These are phyloP conservation scores for Isotomurus palustris DNA, from an alignment of 2,888 invertebrate genomes.

Conservation along the genomic window DNA sequence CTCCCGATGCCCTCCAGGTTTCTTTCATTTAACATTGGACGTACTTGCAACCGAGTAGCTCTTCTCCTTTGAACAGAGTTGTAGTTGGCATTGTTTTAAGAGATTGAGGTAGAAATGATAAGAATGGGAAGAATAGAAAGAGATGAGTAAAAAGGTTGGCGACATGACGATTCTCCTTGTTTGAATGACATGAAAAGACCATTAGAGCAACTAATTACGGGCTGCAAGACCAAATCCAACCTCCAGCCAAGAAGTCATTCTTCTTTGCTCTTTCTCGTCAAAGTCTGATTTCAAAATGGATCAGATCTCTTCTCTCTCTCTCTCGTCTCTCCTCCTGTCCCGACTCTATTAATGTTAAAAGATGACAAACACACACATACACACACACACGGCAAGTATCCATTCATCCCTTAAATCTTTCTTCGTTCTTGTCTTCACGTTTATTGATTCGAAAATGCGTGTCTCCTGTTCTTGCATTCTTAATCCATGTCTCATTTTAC, in stretches of 20 bases:
- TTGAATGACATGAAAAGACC: slow-evolving; percentile 47
- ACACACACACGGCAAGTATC: too few relatives aligned
- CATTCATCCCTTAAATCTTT: too few relatives aligned
- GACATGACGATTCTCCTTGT: slow-evolving; percentile 45
- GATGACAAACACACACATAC: not conserved
- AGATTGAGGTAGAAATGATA: not conserved
- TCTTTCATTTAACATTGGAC: too few relatives aligned
- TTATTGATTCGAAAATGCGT: not conserved
- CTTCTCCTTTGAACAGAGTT: too few relatives aligned
- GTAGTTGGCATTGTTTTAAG: too few relatives aligned
- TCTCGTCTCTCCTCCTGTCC: not conserved
- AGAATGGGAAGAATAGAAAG: not conserved
- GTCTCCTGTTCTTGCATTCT: not conserved
- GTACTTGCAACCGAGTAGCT: too few relatives aligned
- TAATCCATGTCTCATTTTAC: slow-evolving; percentile 4
- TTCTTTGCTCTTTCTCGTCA: not conserved
- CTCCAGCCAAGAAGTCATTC: slow-evolving; percentile 12
- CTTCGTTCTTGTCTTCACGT: not conserved
- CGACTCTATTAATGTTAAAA: not conserved
- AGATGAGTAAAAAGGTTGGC: slow-evolving; percentile 42
- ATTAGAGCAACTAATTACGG: slow-evolving; percentile 47
- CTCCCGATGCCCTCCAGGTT: too few relatives aligned
- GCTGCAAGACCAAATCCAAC: slow-evolving; percentile 18
- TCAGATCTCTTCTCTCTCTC: not conserved
- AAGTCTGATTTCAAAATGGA: not conserved